phyloP scores from a whole-genome alignment of 1,140 invertebrate species.

The Solen grandis region DNA sequence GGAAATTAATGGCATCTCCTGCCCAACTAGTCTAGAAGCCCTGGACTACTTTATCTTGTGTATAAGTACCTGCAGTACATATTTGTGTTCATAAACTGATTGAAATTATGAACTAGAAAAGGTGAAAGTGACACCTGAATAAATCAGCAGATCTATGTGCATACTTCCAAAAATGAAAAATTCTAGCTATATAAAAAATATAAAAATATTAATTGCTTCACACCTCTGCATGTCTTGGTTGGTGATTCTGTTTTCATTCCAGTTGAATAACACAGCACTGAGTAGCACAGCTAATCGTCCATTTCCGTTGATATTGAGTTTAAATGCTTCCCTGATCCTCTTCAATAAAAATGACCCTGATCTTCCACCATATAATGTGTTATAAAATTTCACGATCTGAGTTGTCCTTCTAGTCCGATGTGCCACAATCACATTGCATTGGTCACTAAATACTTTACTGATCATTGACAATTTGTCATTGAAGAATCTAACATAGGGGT shows the following conservation, averaged over 20 bases:
- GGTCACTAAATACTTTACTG: slow-evolving; percentile 2
- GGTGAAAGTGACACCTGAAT: too few species aligned
- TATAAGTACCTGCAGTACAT: too few species aligned
- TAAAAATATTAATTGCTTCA: too few species aligned
- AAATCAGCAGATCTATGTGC: too few species aligned
- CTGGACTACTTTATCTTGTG: too few species aligned
- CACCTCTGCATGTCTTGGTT: slow-evolving; percentile 30
- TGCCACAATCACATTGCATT: slow-evolving; percentile 38
- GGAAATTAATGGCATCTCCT: too few species aligned
- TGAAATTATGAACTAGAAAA: too few species aligned
- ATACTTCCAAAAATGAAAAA: too few species aligned
- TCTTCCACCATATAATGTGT: slow-evolving; percentile 23
- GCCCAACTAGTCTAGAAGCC: too few species aligned
- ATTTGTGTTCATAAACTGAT: too few species aligned
- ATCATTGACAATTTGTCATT: slow-evolving; percentile 29
- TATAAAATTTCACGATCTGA: slow-evolving; percentile 35
- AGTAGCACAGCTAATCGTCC: slow-evolving; percentile 25
- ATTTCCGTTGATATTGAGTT: slow-evolving; percentile 20
- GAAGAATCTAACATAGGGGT: slow-evolving; percentile 23
- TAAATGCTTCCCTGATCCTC: slow-evolving; percentile 6
- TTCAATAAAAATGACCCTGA: slow-evolving; percentile 16
- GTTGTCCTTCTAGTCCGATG: slow-evolving; percentile 18
- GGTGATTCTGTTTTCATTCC: slow-evolving; percentile 33
- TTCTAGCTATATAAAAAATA: too few species aligned
- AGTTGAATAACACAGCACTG: slow-evolving; percentile 47